phyloP scores from a whole-genome alignment of 1,140 invertebrate species.

The Gonatopus flavifemur region DNA sequence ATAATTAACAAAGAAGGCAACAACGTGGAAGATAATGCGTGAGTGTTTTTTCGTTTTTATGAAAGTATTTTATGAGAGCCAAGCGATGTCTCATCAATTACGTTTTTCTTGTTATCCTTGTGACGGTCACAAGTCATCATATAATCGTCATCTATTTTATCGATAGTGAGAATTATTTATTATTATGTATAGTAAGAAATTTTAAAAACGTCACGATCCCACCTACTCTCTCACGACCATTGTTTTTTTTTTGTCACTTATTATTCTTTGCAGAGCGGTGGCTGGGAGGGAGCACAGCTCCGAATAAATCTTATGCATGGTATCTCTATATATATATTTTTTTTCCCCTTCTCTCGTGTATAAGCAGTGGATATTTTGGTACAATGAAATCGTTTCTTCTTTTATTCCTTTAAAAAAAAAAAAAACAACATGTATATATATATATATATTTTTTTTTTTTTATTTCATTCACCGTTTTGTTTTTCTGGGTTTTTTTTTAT shows the following conservation, averaged over 20 bases:
- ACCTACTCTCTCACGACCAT: neutral
- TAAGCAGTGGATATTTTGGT: constrained; percentile 59
- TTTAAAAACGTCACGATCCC: neutral
- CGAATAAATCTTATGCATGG: constrained; percentile 56
- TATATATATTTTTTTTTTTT: constrained; percentile 8
- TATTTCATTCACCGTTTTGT: constrained; percentile 6
- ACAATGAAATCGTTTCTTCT: constrained; percentile 48
- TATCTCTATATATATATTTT: constrained; percentile 57
- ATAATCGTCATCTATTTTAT: constrained; percentile 32
- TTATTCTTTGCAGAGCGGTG: constrained; percentile 51
- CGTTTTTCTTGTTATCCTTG: constrained; percentile 35
- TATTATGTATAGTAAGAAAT: constrained; percentile 57
- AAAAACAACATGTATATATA: constrained; percentile 47
- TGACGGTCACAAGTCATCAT: constrained; percentile 17
- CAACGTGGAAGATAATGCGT: constrained; percentile 19
- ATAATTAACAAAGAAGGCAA: constrained; percentile 10
- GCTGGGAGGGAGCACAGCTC: constrained; percentile 56
- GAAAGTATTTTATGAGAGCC: constrained; percentile 40
- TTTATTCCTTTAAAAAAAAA: constrained; percentile 40
- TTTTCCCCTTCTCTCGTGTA: too few species aligned
- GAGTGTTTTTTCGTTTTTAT: constrained; percentile 20
- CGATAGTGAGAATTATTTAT: constrained; percentile 39
- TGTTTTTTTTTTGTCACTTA: constrained; percentile 11
- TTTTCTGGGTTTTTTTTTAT: constrained; percentile 25
- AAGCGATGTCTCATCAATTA: constrained; percentile 29